A percentile compares a stretch with the other conserved stretches of the same genome.
Evolutionary conservation across 2,113 vertebrate genomes (phyloP).

Genomic region (Hirundichthys speculiger): DNA sequence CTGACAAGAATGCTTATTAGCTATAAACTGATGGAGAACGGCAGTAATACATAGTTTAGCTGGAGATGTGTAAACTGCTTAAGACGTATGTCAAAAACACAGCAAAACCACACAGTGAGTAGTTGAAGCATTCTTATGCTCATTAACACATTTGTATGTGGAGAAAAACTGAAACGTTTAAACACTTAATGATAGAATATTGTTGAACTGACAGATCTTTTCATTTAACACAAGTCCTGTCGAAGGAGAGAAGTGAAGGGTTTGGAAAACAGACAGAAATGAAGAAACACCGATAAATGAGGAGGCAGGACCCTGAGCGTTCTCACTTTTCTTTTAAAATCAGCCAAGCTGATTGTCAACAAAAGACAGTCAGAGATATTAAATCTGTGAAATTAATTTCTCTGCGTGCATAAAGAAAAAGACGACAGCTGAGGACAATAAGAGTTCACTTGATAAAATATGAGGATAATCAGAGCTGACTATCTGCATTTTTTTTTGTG

Average conservation of each 20-base stretch:
- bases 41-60: background rate
- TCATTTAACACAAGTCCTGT: background rate
- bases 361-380: no score
- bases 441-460: no score
- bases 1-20: background rate
- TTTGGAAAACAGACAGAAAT: no score
- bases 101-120: background rate
- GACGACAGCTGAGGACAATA: no score
- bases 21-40: background rate
- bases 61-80: background rate
- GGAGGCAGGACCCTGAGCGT: no score
- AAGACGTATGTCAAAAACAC: background rate
- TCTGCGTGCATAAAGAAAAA: no score
- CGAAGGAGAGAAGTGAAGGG: background rate
- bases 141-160: conserved; percentile 14
- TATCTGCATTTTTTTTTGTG: conserved; percentile 37
- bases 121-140: background rate
- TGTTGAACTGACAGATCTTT: background rate
- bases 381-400: no score
- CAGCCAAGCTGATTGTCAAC: no score
- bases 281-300: no score
- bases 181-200: background rate
- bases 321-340: no score
- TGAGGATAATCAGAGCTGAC: conserved; percentile 1
- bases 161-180: background rate